These are phyloP conservation scores for Pocillopora damicornis DNA, from an alignment of 64 coral and sea anemone species.

Conservation along the genomic window DNA sequence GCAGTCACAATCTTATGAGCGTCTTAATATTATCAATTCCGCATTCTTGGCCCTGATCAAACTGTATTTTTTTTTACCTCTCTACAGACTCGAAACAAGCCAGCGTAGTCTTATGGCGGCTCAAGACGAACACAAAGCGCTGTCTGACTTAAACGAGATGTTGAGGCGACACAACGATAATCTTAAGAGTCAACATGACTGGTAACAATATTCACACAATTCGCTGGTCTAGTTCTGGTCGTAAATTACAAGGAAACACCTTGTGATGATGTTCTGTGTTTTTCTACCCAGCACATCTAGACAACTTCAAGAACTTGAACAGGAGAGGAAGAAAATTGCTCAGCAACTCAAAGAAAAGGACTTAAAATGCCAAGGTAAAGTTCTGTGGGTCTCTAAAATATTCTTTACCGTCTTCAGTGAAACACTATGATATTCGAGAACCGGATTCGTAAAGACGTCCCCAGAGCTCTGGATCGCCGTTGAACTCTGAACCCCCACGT, in stretches of 20 bases:
- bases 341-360: slow-evolving; percentile 86
- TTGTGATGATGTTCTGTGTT: background rate
- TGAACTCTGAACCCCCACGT: too few relatives aligned
- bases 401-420: background rate
- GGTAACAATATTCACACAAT: slow-evolving; percentile 33
- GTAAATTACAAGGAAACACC: too few relatives aligned
- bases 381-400: background rate
- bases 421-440: too few relatives aligned
- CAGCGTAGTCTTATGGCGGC: slow-evolving; percentile 83
- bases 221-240: too few relatives aligned
- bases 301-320: slow-evolving; percentile 80
- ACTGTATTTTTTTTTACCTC: background rate
- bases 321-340: slow-evolving; percentile 74
- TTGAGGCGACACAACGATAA: slow-evolving; percentile 92
- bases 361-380: slow-evolving; percentile 63
- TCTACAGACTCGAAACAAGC: slow-evolving; percentile 76
- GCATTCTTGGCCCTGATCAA: too few relatives aligned
- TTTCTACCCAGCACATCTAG: slow-evolving; percentile 63
- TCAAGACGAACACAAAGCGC: slow-evolving; percentile 87
- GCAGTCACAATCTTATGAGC: too few relatives aligned
- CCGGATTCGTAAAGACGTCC: too few relatives aligned
- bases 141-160: slow-evolving; percentile 94
- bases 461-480: too few relatives aligned
- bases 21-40: too few relatives aligned
- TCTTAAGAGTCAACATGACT: slow-evolving; percentile 93